Evolutionary conservation across 2,888 invertebrate species (phyloP), one percentile per base, ranked within the genome.

Genomic region (Pantelozetes paolii): DNA sequence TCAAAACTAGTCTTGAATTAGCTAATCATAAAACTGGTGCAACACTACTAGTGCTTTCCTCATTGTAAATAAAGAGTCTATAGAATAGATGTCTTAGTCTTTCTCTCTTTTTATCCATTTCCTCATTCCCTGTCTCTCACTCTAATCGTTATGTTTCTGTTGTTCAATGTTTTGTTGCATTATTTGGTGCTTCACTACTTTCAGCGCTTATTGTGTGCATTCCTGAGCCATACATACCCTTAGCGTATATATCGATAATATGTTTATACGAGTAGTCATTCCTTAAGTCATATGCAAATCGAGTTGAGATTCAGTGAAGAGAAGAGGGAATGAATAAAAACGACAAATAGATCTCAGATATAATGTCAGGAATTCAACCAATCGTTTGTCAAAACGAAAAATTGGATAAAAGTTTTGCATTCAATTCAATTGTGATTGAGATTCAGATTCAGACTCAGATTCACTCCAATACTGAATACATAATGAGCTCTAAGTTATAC

Each of bases 201-300:
- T 62, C 62, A 26, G 32, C 28, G 26, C 30, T 62, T n/a, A 30
- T 59, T 45, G 45, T 45, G 2, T 45, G 11, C 18, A 45, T 45
- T 45, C 45, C 45, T 15, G 2, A 45, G 45, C 36, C 45, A 45
- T 45, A 45, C 36, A 8, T 8, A 8, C 11, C 36, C 36, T 8
- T 36, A 36, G 6, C 36, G 36, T 45, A 45, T 36, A 45, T 45
- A 45, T n/a, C 18, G 15, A 62, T 62, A 62, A 62, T 32, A 36
- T 32, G 32, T n/a, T 62, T 32, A 62, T 62, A 32, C 23, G 62
- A 15, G 13, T 32, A 62, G 32, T 67, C 20, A 23, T 42, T 67
- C 40, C 42, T 67, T 20, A 42, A 67, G n/a, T 67, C 42, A 42
- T 67, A 67, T 67, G 67, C 40, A 67, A 67, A 67, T 67, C 26